Conservation (phyloP, 2,113 vertebrate species). For the Cryptoleucopteryx plumbea region DNA sequence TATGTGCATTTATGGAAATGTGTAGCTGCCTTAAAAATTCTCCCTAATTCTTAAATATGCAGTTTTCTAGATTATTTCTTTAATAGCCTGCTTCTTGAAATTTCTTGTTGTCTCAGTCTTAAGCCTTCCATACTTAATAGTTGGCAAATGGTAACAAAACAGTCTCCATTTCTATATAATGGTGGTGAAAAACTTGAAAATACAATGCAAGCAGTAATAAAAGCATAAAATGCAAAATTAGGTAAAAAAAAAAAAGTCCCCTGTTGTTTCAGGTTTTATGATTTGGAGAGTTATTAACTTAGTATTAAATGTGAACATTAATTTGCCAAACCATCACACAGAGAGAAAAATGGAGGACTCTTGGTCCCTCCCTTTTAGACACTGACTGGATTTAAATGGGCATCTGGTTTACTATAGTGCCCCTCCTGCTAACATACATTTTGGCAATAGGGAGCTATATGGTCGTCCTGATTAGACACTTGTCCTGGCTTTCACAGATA, state of each 20-base stretch:
- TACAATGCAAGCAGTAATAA: neutral
- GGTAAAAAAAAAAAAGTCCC: neutral
- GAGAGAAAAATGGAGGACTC: neutral
- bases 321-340: neutral
- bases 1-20: neutral
- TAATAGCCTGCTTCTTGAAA: neutral
- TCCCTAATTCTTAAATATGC: neutral
- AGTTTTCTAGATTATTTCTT: neutral
- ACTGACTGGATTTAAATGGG: neutral
- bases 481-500: neutral
- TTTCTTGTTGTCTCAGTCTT: neutral
- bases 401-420: neutral
- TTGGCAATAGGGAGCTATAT: neutral
- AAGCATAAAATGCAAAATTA: neutral
- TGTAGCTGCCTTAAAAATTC: neutral
- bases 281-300: neutral
- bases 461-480: neutral
- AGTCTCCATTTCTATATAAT: accelerated
- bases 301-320: neutral
- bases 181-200: neutral
- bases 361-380: neutral
- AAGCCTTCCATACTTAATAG: neutral
- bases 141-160: neutral
- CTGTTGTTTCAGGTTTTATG: neutral
- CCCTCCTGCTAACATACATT: neutral